Percentiles rank a stretch among this genome's conserved stretches.
phyloP scores from a whole-genome alignment of 2,888 invertebrate genomes.

The Cinara cedri region DNA sequence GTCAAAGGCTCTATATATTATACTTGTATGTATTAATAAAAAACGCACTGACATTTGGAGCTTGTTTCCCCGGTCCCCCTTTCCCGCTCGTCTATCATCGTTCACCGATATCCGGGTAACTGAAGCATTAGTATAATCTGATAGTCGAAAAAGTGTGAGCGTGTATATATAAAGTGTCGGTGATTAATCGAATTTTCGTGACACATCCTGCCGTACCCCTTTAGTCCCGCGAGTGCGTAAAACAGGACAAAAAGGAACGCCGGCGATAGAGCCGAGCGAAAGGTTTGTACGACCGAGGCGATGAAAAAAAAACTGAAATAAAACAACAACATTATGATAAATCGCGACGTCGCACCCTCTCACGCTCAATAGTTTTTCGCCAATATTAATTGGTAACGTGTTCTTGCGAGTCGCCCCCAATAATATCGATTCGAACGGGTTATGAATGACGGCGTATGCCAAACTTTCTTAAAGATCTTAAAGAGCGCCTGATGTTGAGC shows the following conservation, averaged over 20 bases:
- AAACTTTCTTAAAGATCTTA: no score
- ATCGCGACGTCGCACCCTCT: neutral
- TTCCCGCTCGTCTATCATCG: no score
- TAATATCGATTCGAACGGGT: no score
- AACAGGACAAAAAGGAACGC: neutral
- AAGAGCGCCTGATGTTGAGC: no score
- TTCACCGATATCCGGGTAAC: neutral
- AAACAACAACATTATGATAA: constrained; percentile 8
- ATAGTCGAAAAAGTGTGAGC: neutral
- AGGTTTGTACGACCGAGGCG: neutral
- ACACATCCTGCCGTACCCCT: neutral
- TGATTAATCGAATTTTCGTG: constrained; percentile 29
- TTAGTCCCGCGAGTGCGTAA: no score
- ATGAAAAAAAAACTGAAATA: constrained; percentile 17
- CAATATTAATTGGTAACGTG: no score
- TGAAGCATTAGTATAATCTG: neutral
- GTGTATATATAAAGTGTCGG: neutral
- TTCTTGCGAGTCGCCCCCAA: no score
- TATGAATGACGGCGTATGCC: no score
- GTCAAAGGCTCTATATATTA: no score
- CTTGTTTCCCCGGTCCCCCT: no score
- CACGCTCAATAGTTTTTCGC: no score
- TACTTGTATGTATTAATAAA: no score
- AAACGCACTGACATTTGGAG: constrained; percentile 8
- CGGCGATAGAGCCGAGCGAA: neutral